Percentiles rank a stretch among this genome's conserved stretches.
These are phyloP conservation scores for Rhodinocichla rosea DNA, from an alignment of 2,113 vertebrate genomes.

Conservation along the genomic window DNA sequence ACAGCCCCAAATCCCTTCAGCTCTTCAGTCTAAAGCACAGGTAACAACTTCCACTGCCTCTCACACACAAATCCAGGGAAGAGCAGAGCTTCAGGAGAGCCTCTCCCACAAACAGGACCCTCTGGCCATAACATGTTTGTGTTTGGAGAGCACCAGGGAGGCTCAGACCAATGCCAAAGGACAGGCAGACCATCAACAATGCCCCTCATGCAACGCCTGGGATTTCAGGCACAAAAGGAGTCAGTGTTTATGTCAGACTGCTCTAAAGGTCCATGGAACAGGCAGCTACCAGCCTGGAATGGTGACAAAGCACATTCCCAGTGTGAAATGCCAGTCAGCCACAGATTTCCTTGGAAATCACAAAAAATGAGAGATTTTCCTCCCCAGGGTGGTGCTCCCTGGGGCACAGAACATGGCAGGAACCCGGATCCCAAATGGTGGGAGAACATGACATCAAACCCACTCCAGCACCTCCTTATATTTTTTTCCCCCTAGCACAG, in stretches of 20 bases:
- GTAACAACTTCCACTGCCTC: background rate
- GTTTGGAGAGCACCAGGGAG: background rate
- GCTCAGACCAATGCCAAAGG: background rate
- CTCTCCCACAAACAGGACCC: background rate
- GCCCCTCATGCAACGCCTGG: background rate
- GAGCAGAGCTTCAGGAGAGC: background rate
- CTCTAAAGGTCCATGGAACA: background rate
- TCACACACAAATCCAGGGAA: background rate
- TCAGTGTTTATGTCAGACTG: background rate
- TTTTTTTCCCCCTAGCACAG: background rate
- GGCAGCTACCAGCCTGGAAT: background rate
- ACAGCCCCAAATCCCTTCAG: background rate
- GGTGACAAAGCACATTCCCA: background rate
- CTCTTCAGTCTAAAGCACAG: background rate
- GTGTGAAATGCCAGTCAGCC: background rate
- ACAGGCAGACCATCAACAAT: background rate
- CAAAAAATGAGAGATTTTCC: background rate
- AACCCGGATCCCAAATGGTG: background rate
- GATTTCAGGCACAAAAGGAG: background rate
- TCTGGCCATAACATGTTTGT: fast-evolving
- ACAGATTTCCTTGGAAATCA: background rate
- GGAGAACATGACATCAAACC: background rate
- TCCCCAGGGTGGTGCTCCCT: background rate
- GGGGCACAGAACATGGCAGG: background rate
- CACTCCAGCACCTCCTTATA: fast-evolving